Evolutionary conservation across 2,113 vertebrate species (phyloP).

Genomic region (Rhombomys opimus): DNA sequence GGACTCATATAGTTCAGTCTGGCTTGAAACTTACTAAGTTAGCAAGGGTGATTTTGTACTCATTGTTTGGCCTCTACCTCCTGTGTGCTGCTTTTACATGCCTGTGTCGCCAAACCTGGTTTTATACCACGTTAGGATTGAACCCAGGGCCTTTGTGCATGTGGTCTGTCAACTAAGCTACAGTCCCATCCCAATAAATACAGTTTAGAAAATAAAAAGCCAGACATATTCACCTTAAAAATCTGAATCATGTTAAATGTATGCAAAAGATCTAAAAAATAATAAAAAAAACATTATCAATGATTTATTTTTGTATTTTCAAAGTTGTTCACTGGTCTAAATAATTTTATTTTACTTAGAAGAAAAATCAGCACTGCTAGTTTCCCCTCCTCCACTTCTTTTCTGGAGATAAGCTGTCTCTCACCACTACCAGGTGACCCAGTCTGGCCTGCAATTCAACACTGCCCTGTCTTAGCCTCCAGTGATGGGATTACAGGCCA

Average conservation of each 20-base stretch:
- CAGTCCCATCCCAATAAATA: not conserved
- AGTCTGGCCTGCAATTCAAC: not conserved
- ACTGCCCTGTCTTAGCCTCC: no score
- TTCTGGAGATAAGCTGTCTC: not conserved
- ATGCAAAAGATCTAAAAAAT: not conserved
- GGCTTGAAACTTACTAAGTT: not conserved
- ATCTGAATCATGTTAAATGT: slow-evolving; percentile 19
- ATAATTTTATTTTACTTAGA: not conserved
- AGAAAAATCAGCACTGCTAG: slow-evolving; percentile 10
- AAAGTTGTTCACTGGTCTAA: not conserved
- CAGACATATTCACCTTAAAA: slow-evolving; percentile 47
- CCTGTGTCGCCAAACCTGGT: not conserved
- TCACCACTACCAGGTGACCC: not conserved
- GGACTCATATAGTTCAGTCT: not conserved
- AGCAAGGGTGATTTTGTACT: not conserved
- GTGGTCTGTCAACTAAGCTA: not conserved
- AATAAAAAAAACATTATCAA: not conserved
- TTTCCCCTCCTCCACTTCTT: not conserved
- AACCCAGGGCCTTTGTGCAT: not conserved
- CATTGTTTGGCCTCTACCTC: not conserved
- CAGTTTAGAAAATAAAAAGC: not conserved
- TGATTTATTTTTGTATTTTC: slow-evolving; percentile 3
- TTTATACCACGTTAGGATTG: not conserved
- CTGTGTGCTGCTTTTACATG: not conserved
- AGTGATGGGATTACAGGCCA: no score